phyloP scores from a whole-genome alignment of 2,797 vertebrate species.

The Dendrocincla tyrannina region DNA sequence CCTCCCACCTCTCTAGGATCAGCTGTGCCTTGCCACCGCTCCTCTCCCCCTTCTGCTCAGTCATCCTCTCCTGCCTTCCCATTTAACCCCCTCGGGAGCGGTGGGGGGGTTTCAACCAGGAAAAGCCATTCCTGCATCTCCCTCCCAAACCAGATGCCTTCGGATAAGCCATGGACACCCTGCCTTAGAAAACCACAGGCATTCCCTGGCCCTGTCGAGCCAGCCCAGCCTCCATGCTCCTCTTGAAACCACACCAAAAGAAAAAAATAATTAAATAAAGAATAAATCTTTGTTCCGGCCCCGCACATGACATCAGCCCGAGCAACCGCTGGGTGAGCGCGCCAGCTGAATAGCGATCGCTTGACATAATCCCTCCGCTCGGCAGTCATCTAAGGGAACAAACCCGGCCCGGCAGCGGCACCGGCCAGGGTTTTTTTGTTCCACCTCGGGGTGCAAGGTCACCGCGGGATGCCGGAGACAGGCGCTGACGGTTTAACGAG shows the following conservation, averaged over 20 bases:
- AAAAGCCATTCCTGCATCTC: neutral
- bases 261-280: neutral
- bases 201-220: rapidly evolving
- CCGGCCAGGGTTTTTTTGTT: neutral
- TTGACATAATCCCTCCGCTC: conserved; percentile 18
- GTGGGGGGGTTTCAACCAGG: neutral
- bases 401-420: neutral
- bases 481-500: neutral
- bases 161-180: neutral
- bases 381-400: neutral
- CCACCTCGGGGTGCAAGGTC: neutral
- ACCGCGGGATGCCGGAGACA: neutral
- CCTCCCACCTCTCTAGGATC: conserved; percentile 47
- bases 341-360: conserved; percentile 25
- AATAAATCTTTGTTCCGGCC: conserved; percentile 13
- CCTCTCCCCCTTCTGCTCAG: conserved; percentile 46
- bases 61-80: conserved; percentile 49
- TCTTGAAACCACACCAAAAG: neutral
- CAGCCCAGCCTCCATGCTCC: neutral
- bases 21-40: conserved; percentile 13
- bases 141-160: neutral
- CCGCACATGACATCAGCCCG: conserved; percentile 44
- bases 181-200: neutral
- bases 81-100: conserved; percentile 30
- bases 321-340: neutral